These are phyloP conservation scores for Syngnathus scovelli DNA, from an alignment of 2,113 vertebrate species.

Conservation along the genomic window DNA sequence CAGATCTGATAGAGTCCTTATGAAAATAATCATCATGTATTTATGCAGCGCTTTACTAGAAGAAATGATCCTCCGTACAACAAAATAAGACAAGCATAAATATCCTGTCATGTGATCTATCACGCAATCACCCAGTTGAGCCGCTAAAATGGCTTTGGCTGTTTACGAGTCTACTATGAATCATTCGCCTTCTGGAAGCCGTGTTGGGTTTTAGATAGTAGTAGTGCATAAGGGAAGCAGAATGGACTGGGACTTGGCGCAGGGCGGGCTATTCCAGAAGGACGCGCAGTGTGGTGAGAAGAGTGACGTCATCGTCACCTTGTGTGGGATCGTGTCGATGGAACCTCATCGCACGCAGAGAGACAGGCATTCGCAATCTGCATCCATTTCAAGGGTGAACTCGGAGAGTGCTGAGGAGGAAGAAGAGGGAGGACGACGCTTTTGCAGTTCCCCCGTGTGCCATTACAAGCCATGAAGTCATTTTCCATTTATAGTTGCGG, in stretches of 20 bases:
- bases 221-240: conserved; percentile 18
- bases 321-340: conserved; percentile 62
- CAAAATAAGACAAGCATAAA: too few relatives aligned
- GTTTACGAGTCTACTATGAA: conserved; percentile 19
- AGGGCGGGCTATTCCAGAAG: conserved; percentile 57
- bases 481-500: conserved; percentile 69
- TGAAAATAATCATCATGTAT: neutral
- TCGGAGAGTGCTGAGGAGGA: conserved; percentile 39
- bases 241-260: conserved; percentile 47
- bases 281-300: conserved; percentile 64
- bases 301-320: conserved; percentile 61
- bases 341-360: conserved; percentile 42
- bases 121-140: too few relatives aligned
- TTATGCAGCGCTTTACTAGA: neutral
- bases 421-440: conserved; percentile 31
- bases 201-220: conserved; percentile 21
- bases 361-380: conserved; percentile 11
- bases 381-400: conserved; percentile 28
- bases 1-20: conserved; percentile 17
- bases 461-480: conserved; percentile 70
- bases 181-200: conserved; percentile 9
- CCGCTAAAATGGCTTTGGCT: neutral
- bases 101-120: too few relatives aligned
- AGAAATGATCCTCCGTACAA: too few relatives aligned
- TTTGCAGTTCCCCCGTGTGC: conserved; percentile 54